Evolutionary conservation across 1,140 invertebrate genomes (phyloP).

Genomic region (Spodoptera litura): DNA sequence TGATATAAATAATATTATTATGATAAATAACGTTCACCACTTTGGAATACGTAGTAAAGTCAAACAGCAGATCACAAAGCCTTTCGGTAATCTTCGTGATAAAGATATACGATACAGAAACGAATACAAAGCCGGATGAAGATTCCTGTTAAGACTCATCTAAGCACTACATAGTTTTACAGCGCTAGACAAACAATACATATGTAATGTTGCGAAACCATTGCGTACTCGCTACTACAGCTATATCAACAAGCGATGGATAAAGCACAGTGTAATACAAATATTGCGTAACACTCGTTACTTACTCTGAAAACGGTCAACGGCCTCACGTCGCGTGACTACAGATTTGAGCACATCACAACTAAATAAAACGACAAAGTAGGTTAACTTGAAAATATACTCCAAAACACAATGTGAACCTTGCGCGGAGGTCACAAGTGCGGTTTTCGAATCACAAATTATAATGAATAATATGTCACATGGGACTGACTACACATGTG

Average conservation of each 20-base stretch:
- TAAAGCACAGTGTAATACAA: not conserved
- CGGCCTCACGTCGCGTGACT: conserved; percentile 18
- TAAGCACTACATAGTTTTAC: not conserved
- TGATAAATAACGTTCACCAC: too few relatives aligned
- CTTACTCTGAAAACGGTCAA: conserved; percentile 13
- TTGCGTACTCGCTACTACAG: not conserved
- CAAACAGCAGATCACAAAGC: too few relatives aligned
- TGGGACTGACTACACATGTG: too few relatives aligned
- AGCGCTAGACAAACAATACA: not conserved
- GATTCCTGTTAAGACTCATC: not conserved
- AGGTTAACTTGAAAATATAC: not conserved
- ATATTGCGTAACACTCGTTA: not conserved
- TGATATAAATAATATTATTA: too few relatives aligned
- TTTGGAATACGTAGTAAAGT: too few relatives aligned
- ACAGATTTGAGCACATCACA: conserved; percentile 5
- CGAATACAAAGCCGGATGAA: not conserved
- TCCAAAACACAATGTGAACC: not conserved
- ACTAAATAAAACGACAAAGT: not conserved
- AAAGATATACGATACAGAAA: not conserved
- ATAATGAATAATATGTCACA: too few relatives aligned
- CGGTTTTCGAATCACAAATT: too few relatives aligned
- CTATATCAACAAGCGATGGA: not conserved
- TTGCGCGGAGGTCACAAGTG: too few relatives aligned
- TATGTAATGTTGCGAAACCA: not conserved
- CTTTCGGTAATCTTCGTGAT: not conserved